phyloP scores from a whole-genome alignment of 2,113 vertebrate species.

The Lepus europaeus region DNA sequence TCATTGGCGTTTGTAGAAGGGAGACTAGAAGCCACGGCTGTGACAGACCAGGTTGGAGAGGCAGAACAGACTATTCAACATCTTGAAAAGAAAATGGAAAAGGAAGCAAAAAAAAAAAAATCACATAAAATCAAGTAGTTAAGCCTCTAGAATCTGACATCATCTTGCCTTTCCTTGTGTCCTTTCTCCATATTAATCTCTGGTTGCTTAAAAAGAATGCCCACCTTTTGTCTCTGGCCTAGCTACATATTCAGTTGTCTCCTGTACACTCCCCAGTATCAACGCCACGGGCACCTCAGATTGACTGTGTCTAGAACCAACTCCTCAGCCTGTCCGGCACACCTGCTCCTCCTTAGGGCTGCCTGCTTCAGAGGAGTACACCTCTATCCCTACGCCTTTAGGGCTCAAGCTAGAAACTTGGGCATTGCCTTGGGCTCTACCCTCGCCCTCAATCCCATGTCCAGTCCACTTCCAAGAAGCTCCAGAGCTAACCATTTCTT shows the following conservation, averaged over 20 bases:
- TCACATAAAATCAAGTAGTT: not conserved
- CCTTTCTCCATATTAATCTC: not conserved
- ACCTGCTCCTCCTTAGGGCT: not conserved
- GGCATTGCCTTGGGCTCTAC: not conserved
- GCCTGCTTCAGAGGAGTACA: not conserved
- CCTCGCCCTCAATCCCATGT: not conserved
- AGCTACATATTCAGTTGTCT: not conserved
- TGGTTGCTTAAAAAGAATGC: not conserved
- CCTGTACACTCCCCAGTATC: too few species aligned
- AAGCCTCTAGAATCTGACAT: not conserved
- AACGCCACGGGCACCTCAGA: not conserved
- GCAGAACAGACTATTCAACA: conserved; percentile 28
- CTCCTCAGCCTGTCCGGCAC: not conserved
- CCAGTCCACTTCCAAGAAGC: not conserved
- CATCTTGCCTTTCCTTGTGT: not conserved
- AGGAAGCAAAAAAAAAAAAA: not conserved
- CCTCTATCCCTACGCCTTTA: not conserved
- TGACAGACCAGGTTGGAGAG: not conserved
- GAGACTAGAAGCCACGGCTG: conserved; percentile 3
- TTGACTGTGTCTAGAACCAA: not conserved
- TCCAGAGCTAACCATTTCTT: not conserved
- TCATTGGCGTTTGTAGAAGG: not conserved
- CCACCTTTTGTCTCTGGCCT: not conserved
- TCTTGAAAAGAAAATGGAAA: conserved; percentile 17
- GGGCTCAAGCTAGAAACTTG: not conserved